Evolutionary conservation across 1,140 invertebrate genomes (phyloP).

Genomic region (Laupala kohalensis): DNA sequence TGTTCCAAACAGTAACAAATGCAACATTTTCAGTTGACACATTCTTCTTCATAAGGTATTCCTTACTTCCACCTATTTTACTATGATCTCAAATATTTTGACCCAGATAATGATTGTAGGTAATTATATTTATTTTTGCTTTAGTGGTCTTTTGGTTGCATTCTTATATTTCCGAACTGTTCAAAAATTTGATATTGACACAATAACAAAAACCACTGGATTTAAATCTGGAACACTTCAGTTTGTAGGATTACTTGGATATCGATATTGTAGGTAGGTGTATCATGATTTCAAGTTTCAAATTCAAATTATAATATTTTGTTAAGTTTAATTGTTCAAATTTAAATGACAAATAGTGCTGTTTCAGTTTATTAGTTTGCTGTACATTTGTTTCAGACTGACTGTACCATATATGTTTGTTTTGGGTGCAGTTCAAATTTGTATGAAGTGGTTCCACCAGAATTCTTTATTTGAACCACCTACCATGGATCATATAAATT

Average conservation of each 20-base stretch:
- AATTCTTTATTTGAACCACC: slow-evolving; percentile 73
- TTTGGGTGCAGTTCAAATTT: slow-evolving; percentile 60
- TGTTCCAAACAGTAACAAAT: slow-evolving; percentile 73
- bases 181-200: slow-evolving; percentile 55
- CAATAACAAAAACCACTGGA: slow-evolving; percentile 51
- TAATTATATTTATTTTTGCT: slow-evolving; percentile 17
- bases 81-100: too few species aligned
- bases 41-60: slow-evolving; percentile 68
- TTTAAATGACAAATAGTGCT: too few species aligned
- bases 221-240: slow-evolving; percentile 54
- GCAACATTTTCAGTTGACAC: slow-evolving; percentile 83
- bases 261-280: slow-evolving; percentile 56
- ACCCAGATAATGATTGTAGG: not conserved
- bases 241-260: slow-evolving; percentile 63
- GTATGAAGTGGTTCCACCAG: slow-evolving; percentile 66
- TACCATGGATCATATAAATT: slow-evolving; percentile 63
- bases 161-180: slow-evolving; percentile 74
- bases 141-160: slow-evolving; percentile 62
- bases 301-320: too few species aligned
- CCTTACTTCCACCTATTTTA: too few species aligned
- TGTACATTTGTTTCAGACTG: slow-evolving; percentile 41
- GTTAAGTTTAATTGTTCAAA: too few species aligned
- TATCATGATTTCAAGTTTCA: too few species aligned
- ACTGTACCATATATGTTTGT: slow-evolving; percentile 75
- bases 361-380: too few species aligned